A percentile compares a stretch with the other conserved stretches of the same genome.
Conservation (phyloP, 2,888 invertebrate species). For the Clistopyga incitator region DNA sequence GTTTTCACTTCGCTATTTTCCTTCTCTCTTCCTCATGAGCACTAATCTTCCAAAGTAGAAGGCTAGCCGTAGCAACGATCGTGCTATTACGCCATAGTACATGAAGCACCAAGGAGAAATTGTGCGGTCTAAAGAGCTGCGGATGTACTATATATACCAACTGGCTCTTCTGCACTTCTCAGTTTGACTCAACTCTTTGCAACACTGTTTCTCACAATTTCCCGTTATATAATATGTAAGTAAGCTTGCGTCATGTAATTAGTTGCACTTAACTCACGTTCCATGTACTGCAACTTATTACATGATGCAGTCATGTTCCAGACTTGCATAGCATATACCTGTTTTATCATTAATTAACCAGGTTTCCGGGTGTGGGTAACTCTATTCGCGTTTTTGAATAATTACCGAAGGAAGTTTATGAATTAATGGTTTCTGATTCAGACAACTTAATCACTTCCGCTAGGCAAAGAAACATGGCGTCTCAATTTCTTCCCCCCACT, state of each 20-base stretch:
- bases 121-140: slow-evolving; percentile 47
- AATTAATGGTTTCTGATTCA: neutral
- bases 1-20: slow-evolving; percentile 37
- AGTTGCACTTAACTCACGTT: neutral
- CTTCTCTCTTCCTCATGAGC: slow-evolving; percentile 40
- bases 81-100: slow-evolving; percentile 38
- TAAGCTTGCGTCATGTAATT: no score
- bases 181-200: neutral
- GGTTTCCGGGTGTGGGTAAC: neutral
- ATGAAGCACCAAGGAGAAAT: slow-evolving; percentile 59
- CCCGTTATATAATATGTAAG: neutral
- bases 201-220: neutral
- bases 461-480: neutral
- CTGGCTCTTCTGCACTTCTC: slow-evolving; percentile 1
- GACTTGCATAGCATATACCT: neutral
- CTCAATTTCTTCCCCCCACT: neutral
- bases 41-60: slow-evolving; percentile 57
- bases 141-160: neutral
- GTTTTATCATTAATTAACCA: neutral
- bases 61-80: slow-evolving; percentile 35
- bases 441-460: neutral
- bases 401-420: neutral
- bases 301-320: neutral
- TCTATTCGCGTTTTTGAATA: neutral
- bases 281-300: neutral